phyloP scores from a whole-genome alignment of 2,113 vertebrate species.

The Jaculus jaculus region DNA sequence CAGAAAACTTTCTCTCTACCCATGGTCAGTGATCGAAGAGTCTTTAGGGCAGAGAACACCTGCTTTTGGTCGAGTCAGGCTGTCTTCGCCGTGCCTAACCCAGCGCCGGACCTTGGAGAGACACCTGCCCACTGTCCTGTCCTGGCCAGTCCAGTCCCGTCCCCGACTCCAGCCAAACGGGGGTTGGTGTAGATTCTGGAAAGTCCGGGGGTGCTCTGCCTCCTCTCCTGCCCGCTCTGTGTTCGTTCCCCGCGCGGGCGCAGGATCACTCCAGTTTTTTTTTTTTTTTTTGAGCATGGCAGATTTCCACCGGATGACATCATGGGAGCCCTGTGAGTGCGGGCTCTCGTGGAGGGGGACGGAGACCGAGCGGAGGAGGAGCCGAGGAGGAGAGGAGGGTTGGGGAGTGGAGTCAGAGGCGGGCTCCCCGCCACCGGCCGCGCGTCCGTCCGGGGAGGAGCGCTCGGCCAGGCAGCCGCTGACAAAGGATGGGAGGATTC shows the following conservation, averaged over 20 bases:
- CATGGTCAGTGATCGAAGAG: not conserved
- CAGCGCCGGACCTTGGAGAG: rapidly evolving
- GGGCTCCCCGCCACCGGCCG: slow-evolving; percentile 58
- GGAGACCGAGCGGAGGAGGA: slow-evolving; percentile 44
- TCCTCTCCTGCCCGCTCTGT: slow-evolving; percentile 9
- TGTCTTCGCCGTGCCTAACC: not conserved
- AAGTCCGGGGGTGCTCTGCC: not conserved
- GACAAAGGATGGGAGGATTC: slow-evolving; percentile 71
- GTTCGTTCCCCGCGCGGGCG: slow-evolving; percentile 33
- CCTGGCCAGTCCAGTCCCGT: not conserved
- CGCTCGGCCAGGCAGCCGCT: not conserved
- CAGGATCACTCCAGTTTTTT: slow-evolving; percentile 72
- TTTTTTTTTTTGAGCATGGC: slow-evolving; percentile 80
- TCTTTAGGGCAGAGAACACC: not conserved
- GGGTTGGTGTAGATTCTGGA: not conserved
- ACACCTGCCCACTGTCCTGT: not conserved
- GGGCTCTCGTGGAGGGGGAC: slow-evolving; percentile 67
- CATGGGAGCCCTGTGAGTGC: slow-evolving; percentile 78
- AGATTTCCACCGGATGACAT: slow-evolving; percentile 81
- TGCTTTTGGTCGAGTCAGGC: not conserved
- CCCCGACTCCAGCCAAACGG: not conserved
- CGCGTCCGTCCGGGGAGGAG: slow-evolving; percentile 40
- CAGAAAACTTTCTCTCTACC: slow-evolving; percentile 59
- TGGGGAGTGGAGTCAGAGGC: slow-evolving; percentile 40
- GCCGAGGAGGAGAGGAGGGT: slow-evolving; percentile 29